A percentile compares a stretch with the other conserved stretches of the same genome.
phyloP scores from a whole-genome alignment of 2,113 vertebrate genomes.

The Trogon melanurus region DNA sequence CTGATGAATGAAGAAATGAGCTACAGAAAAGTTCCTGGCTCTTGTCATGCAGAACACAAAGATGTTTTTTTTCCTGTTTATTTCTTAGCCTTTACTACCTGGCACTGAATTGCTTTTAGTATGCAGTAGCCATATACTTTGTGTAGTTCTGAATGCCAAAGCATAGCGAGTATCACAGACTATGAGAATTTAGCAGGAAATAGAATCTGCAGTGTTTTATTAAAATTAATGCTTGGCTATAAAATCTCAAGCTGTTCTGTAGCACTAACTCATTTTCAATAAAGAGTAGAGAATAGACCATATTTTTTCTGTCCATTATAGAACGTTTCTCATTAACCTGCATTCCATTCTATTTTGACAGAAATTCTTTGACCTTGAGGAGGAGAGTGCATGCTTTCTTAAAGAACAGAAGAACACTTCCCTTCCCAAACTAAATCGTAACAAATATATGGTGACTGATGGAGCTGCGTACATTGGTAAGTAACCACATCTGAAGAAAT shows the following conservation, averaged over 20 bases:
- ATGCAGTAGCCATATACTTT: background rate
- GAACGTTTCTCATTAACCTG: background rate
- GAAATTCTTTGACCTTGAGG: conserved; percentile 92
- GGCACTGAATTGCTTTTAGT: background rate
- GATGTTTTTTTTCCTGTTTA: background rate
- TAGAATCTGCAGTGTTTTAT: background rate
- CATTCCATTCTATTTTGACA: conserved; percentile 63
- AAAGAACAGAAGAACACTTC: conserved; percentile 82
- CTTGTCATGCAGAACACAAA: background rate
- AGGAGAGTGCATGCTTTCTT: conserved; percentile 77
- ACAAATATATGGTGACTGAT: conserved; percentile 96
- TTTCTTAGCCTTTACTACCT: background rate
- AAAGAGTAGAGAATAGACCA: background rate
- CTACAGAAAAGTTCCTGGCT: background rate
- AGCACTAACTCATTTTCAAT: background rate
- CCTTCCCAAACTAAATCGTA: conserved; percentile 86
- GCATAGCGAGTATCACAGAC: background rate
- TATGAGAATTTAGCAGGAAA: background rate
- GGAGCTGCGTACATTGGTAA: conserved; percentile 90
- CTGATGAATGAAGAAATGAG: background rate
- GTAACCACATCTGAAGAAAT: conserved; percentile 27
- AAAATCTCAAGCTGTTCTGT: background rate
- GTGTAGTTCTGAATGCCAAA: background rate
- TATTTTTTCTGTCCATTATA: background rate
- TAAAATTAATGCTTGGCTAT: background rate